A percentile compares a stretch with the other conserved stretches of the same genome.
These are phyloP conservation scores for Campylomormyrus tamandua DNA, from an alignment of 2,113 vertebrate genomes.

Conservation along the genomic window DNA sequence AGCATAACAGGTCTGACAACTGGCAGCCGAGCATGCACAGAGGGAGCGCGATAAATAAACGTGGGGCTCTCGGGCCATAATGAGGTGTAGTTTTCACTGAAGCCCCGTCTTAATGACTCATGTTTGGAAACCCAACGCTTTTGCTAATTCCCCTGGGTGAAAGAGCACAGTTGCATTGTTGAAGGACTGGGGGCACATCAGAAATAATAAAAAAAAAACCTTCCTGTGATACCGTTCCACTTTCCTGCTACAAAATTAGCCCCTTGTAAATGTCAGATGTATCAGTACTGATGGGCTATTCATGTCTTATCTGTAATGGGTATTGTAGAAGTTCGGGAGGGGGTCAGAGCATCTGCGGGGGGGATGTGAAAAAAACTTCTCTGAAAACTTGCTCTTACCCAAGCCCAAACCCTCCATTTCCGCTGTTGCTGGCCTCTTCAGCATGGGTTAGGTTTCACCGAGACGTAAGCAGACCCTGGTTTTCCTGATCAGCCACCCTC, in stretches of 20 bases:
- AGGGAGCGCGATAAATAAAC: neutral
- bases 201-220: neutral
- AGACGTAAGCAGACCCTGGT: neutral
- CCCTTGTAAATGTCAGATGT: neutral
- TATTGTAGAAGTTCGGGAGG: neutral
- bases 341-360: neutral
- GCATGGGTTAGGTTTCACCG: neutral
- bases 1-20: slow-evolving; percentile 21
- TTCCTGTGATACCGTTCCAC: neutral
- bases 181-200: neutral
- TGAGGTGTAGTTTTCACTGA: slow-evolving; percentile 19
- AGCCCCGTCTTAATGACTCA: slow-evolving; percentile 15
- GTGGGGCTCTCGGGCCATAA: neutral
- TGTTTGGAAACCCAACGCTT: slow-evolving; percentile 10
- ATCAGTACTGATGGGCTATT: neutral
- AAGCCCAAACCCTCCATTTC: neutral
- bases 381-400: neutral
- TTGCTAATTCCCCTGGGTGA: slow-evolving; percentile 4
- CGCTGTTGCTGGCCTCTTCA: neutral
- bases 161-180: neutral
- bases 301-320: neutral
- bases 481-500: neutral
- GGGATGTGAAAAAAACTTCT: neutral
- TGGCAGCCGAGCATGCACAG: slow-evolving; percentile 10
- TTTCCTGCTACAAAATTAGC: neutral